phyloP scores from a whole-genome alignment of 2,113 vertebrate genomes.

The Lanius ludovicianus region DNA sequence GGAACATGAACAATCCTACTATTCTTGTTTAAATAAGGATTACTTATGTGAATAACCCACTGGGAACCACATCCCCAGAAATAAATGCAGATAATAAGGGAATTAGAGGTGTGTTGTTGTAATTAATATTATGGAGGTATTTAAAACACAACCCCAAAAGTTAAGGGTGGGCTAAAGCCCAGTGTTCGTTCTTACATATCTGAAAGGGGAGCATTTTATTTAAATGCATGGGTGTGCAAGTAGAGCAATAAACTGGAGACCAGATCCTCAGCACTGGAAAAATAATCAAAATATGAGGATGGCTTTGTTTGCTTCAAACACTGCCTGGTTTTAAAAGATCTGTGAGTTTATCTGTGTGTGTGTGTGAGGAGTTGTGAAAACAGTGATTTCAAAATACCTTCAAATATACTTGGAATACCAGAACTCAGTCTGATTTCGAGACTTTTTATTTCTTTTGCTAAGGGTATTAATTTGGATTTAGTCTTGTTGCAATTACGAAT shows the following conservation, averaged over 20 bases:
- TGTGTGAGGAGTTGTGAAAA: background rate
- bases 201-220: background rate
- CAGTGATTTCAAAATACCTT: background rate
- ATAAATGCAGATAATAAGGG: background rate
- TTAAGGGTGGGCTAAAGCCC: background rate
- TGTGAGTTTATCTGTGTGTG: background rate
- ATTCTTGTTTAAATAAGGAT: background rate
- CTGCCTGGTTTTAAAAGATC: background rate
- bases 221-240: background rate
- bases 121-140: background rate
- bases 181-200: accelerated
- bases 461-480: background rate
- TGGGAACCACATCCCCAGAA: background rate
- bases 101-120: background rate
- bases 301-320: background rate
- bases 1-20: background rate
- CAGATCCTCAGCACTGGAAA: background rate
- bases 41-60: background rate
- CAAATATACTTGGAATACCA: background rate
- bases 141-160: background rate
- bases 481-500: background rate
- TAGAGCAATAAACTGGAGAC: background rate
- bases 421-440: background rate
- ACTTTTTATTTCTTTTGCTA: background rate
- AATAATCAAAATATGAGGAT: background rate